These are phyloP conservation scores for Strigamia maritima DNA, from an alignment of 2,888 invertebrate species.

Conservation along the genomic window DNA sequence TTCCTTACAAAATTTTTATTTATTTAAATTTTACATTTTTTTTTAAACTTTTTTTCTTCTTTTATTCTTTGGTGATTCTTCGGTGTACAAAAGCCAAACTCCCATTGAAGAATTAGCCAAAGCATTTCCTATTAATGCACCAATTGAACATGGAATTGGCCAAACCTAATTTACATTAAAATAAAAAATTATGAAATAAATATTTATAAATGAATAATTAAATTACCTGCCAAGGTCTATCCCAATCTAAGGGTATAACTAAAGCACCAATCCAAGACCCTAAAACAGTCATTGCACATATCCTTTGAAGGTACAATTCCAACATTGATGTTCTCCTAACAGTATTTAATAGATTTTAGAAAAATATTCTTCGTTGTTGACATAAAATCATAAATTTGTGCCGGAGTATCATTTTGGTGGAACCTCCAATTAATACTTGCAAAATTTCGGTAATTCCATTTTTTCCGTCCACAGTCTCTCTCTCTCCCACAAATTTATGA, in stretches of 20 bases:
- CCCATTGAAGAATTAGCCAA: background rate
- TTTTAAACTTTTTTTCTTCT: background rate
- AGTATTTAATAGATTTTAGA: too few species aligned
- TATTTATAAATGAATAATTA: background rate
- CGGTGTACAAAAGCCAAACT: background rate
- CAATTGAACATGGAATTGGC: constrained; percentile 12
- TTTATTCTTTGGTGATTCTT: background rate
- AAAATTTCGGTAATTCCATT: too few species aligned
- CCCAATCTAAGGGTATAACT: constrained; percentile 87
- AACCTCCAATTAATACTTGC: too few species aligned
- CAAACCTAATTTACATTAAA: background rate
- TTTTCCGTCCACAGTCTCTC: too few species aligned
- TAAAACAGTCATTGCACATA: constrained; percentile 53
- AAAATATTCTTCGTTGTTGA: too few species aligned
- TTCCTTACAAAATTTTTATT: background rate
- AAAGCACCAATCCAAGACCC: constrained; percentile 82
- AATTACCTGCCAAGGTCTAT: constrained; percentile 74
- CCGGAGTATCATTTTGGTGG: too few species aligned
- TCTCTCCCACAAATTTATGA: too few species aligned
- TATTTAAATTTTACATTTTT: background rate
- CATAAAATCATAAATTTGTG: too few species aligned
- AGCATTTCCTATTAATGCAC: constrained; percentile 20
- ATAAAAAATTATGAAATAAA: background rate
- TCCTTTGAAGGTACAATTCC: background rate
- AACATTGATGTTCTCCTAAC: background rate